Conservation (phyloP, 92 coral and sea anemone species). For the Epizoanthus stellaris region DNA sequence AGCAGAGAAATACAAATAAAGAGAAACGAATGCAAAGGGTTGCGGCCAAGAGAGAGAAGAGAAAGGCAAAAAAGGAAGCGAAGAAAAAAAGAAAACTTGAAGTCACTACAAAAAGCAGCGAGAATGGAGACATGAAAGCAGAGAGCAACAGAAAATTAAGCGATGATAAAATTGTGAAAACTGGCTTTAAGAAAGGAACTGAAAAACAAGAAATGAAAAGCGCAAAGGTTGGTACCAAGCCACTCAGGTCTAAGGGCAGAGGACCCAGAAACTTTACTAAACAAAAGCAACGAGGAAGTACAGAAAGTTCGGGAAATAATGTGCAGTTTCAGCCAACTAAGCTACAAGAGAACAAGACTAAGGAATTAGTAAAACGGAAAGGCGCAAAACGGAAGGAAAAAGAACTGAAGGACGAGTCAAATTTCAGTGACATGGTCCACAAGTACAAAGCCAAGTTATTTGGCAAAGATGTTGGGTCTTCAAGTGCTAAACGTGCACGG, state of each 20-base stretch:
- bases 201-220: conserved; percentile 5
- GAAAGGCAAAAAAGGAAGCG: conserved; percentile 65
- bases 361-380: conserved; percentile 29
- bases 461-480: conserved; percentile 58
- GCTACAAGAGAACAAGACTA: not conserved
- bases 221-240: not conserved
- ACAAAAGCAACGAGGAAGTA: not conserved
- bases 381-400: conserved; percentile 60
- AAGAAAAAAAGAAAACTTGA: conserved; percentile 40
- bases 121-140: not conserved
- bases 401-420: conserved; percentile 76
- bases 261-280: conserved; percentile 11
- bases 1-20: conserved; percentile 66
- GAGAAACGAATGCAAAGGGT: conserved; percentile 69
- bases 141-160: not conserved
- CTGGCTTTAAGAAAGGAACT: not conserved
- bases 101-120: conserved; percentile 16
- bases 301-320: not conserved
- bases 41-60: conserved; percentile 63
- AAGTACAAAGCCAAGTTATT: conserved; percentile 90
- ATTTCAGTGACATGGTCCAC: conserved; percentile 80
- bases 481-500: conserved; percentile 63
- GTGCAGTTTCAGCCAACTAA: not conserved
- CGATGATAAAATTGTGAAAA: not conserved
- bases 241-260: conserved; percentile 1